phyloP scores from a whole-genome alignment of 2,888 invertebrate species.

The Spisula subtruncata region DNA sequence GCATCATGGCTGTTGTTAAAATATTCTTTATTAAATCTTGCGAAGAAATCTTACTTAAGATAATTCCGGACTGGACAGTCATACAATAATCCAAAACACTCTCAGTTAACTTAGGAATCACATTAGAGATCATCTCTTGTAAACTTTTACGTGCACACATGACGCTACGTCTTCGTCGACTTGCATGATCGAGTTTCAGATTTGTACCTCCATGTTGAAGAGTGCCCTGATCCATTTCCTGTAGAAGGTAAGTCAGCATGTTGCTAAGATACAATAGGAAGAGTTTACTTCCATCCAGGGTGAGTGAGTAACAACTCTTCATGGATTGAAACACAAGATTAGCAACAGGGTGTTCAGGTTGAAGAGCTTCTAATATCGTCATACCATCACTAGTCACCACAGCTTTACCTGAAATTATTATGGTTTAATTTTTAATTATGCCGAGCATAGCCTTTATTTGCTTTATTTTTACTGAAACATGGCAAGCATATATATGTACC shows the following conservation, averaged over 20 bases:
- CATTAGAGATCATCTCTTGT: background rate
- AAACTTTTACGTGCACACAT: slow-evolving; percentile 40
- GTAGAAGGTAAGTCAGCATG: slow-evolving; percentile 41
- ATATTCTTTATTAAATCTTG: slow-evolving; percentile 45
- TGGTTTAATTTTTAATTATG: no score
- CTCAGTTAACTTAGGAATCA: slow-evolving; percentile 39
- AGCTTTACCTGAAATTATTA: slow-evolving; percentile 66
- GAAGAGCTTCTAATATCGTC: slow-evolving; percentile 75
- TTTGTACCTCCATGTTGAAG: slow-evolving; percentile 45
- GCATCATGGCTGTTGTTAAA: slow-evolving; percentile 52
- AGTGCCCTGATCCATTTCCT: slow-evolving; percentile 40
- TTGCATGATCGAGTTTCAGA: background rate
- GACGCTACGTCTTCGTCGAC: slow-evolving; percentile 11
- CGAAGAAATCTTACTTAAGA: background rate
- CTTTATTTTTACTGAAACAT: no score
- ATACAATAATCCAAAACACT: background rate
- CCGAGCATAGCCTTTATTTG: no score
- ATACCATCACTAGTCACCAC: slow-evolving; percentile 75
- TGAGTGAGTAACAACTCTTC: slow-evolving; percentile 50
- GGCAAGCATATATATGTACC: no score
- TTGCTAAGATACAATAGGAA: slow-evolving; percentile 73
- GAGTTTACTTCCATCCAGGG: slow-evolving; percentile 77
- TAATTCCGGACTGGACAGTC: background rate
- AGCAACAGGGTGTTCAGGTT: slow-evolving; percentile 80
- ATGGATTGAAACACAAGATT: slow-evolving; percentile 72